phyloP scores from a whole-genome alignment of 1,140 invertebrate genomes.

The Drosophila pectinifera region DNA sequence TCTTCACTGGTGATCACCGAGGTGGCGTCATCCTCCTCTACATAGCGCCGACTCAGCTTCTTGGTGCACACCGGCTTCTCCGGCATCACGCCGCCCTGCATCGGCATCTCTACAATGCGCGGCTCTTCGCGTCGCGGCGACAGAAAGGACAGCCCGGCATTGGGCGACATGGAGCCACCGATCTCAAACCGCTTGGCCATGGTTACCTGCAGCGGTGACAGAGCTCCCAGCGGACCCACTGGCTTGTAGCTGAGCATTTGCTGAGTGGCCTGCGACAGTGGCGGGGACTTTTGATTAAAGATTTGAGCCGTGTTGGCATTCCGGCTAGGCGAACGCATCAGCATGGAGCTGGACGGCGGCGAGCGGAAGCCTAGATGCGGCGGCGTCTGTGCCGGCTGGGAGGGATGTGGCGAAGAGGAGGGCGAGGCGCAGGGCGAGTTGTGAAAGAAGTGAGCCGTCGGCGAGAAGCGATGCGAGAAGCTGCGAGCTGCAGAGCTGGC shows the following conservation, averaged over 20 bases:
- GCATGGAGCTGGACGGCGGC: slow-evolving; percentile 76
- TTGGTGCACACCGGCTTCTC: slow-evolving; percentile 83
- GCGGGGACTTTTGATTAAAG: slow-evolving; percentile 79
- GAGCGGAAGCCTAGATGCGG: slow-evolving; percentile 84
- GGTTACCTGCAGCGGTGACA: slow-evolving; percentile 77
- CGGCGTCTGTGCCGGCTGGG: slow-evolving; percentile 63
- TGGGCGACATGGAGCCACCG: slow-evolving; percentile 78
- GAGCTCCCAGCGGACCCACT: slow-evolving; percentile 69
- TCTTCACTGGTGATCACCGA: slow-evolving; percentile 85
- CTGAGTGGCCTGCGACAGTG: slow-evolving; percentile 76
- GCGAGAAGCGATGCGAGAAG: slow-evolving; percentile 59
- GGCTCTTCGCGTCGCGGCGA: slow-evolving; percentile 77
- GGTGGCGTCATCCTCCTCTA: slow-evolving; percentile 84
- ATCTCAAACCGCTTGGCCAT: slow-evolving; percentile 80
- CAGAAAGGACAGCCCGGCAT: slow-evolving; percentile 67
- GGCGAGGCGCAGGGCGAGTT: slow-evolving; percentile 81
- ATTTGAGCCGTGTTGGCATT: slow-evolving; percentile 61
- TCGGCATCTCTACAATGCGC: slow-evolving; percentile 76
- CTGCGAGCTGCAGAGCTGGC: slow-evolving; percentile 56
- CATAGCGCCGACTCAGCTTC: slow-evolving; percentile 77
- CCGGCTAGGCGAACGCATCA: slow-evolving; percentile 80
- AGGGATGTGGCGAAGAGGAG: slow-evolving; percentile 76
- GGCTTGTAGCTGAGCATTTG: slow-evolving; percentile 82
- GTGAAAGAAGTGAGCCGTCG: slow-evolving; percentile 73
- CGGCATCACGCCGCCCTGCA: slow-evolving; percentile 64